Base-by-base conservation (phyloP, 2,113 vertebrate genomes). In the Coregonus clupeaformis region DNA sequence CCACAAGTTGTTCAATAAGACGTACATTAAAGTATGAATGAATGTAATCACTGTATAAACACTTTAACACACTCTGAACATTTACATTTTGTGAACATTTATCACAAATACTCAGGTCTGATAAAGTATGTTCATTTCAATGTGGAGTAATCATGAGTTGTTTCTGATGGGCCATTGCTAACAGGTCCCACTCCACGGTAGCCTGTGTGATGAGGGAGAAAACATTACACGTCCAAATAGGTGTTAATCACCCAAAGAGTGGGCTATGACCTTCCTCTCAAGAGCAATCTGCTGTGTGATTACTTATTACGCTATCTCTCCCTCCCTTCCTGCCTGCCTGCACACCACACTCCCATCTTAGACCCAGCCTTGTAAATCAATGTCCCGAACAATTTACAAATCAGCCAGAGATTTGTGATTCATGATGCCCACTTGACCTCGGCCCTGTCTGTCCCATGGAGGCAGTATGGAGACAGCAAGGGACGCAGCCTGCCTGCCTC, bases 191-290 rank as follows among this genome's bases (percentile, higher is more conserved):
- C 30, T 67, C 30, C 20, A 7, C 3, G 16, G 18, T 36, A 6
- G 29, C 14, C 36, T 42, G 36, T 42, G 24, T 45, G 42, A 47
- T 20, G 32, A 55, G 12, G 14, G 32, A 77, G 57, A 25, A 79
- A 45, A 42, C 49, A 59, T 11, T 69, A 25, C 49, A 73, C 32
- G 71, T 65, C 71, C 63, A 70, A 80, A 74, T 78, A 69, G 25
- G 20, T 73, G 82, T 82, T 82, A 88, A 89, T 90, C 79, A 87
- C 84, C 82, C 55, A 70, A 68, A 81, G 63, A 85, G 65, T 47
- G 75, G 78, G 77, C 68, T 82, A 62, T 86, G 84, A 91, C 87
- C 90, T 89, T 89, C 83, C 83, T 73, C 72, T 86, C 76, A 78
- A 89, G 81, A 86, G 82, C 83, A 85, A 74, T 80, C 71, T 76